Evolutionary conservation across 2,113 vertebrate species (phyloP).

Genomic region (Geothlypis trichas): DNA sequence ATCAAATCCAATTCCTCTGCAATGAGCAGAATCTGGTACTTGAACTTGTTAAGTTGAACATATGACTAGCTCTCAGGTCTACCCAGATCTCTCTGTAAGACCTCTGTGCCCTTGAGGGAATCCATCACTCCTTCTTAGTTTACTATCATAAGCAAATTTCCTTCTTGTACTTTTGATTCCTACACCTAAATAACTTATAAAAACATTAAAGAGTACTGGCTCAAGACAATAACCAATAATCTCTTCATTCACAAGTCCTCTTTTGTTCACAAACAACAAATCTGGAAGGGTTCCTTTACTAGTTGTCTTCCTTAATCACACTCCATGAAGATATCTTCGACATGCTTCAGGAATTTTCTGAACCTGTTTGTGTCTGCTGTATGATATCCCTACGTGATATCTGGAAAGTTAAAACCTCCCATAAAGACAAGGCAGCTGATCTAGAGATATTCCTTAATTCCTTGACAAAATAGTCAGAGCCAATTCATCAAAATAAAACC

Average conservation of each 20-base stretch:
- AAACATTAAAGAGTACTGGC: background rate
- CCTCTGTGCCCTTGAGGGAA: background rate
- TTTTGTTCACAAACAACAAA: background rate
- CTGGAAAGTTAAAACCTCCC: background rate
- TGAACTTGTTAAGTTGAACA: background rate
- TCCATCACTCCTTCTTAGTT: background rate
- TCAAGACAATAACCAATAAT: background rate
- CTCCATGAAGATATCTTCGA: background rate
- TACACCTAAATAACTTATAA: background rate
- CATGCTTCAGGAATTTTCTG: background rate
- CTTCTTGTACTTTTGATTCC: background rate
- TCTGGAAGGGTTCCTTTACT: background rate
- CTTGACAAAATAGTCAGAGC: background rate
- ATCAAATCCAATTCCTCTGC: background rate
- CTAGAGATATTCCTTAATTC: background rate
- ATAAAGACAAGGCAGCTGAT: background rate
- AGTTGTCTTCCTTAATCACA: accelerated
- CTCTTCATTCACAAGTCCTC: background rate
- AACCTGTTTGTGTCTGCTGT: background rate
- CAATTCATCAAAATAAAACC: background rate
- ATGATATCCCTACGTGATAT: background rate
- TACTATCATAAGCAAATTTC: background rate
- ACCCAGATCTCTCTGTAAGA: background rate
- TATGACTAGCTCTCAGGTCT: background rate
- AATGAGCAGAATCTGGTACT: background rate